Conservation (phyloP, 2,888 invertebrate species). For the Drosophila monieri region DNA sequence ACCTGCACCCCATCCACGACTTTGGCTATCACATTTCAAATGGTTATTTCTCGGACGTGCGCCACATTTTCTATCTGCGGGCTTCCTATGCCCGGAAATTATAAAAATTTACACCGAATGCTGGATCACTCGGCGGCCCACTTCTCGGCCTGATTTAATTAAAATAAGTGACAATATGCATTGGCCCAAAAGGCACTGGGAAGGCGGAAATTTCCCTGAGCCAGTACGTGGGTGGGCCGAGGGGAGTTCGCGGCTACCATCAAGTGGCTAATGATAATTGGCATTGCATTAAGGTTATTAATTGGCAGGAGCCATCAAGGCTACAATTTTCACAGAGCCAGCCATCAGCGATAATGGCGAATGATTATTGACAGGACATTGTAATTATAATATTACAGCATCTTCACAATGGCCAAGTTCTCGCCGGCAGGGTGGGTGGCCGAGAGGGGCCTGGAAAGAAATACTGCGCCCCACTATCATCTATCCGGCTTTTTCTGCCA, state of each 20-base stretch:
- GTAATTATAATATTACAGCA: slow-evolving; percentile 47
- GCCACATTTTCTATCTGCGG: slow-evolving; percentile 54
- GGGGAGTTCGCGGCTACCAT: slow-evolving; percentile 20
- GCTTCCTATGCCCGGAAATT: slow-evolving; percentile 71
- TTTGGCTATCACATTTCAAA: slow-evolving; percentile 61
- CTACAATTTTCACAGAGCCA: slow-evolving; percentile 42
- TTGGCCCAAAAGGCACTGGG: not conserved
- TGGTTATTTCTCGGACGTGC: slow-evolving; percentile 42
- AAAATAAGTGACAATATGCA: slow-evolving; percentile 72
- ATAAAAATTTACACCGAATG: slow-evolving; percentile 44
- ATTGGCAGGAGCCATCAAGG: slow-evolving; percentile 49
- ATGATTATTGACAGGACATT: slow-evolving; percentile 45
- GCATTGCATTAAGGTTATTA: slow-evolving; percentile 76
- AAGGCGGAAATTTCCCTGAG: slow-evolving; percentile 8
- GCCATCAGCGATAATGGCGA: slow-evolving; percentile 43
- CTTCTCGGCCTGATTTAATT: slow-evolving; percentile 59
- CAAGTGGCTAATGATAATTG: slow-evolving; percentile 70
- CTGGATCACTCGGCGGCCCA: slow-evolving; percentile 14
- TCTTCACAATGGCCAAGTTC: slow-evolving; percentile 12
- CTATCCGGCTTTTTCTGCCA: slow-evolving; percentile 19
- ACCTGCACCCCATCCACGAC: slow-evolving; percentile 10
- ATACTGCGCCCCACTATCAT: slow-evolving; percentile 4
- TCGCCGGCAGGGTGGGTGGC: not conserved
- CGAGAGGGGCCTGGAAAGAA: not conserved
- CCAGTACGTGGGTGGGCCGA: not conserved